These are phyloP conservation scores for Hydrozoanthus gracilis DNA, from an alignment of 92 coral and sea anemone genomes.

Conservation along the genomic window DNA sequence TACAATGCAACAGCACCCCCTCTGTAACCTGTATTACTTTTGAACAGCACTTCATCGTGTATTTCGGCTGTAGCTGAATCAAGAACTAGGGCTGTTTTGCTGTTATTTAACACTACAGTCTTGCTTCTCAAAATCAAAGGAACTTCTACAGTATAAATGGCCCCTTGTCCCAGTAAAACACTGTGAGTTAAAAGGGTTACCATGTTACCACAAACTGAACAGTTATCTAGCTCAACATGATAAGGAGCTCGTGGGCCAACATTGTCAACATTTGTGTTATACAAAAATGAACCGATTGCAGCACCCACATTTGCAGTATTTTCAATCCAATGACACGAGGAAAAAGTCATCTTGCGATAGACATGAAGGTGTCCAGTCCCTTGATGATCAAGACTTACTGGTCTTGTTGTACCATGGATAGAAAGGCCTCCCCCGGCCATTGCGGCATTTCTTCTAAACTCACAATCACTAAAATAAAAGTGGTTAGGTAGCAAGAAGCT, in stretches of 20 bases:
- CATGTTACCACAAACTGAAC: constrained; percentile 55
- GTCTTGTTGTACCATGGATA: constrained; percentile 72
- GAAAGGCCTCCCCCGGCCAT: constrained; percentile 74
- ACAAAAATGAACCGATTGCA: constrained; percentile 81
- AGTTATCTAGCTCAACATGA: constrained; percentile 60
- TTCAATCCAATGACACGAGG: constrained; percentile 48
- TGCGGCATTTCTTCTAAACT: constrained; percentile 57
- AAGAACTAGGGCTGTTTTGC: constrained; percentile 78
- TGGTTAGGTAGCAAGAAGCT: constrained; percentile 45
- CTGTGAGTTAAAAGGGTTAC: constrained; percentile 46
- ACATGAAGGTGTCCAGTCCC: constrained; percentile 18
- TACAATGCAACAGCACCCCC: constrained; percentile 96
- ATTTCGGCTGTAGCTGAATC: constrained; percentile 72
- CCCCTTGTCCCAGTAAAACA: constrained; percentile 78
- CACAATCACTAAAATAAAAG: constrained; percentile 42
- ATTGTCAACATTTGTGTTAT: constrained; percentile 78
- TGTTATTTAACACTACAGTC: constrained; percentile 57
- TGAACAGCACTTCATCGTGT: constrained; percentile 60
- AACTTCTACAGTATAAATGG: constrained; percentile 80
- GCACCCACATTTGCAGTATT: constrained; percentile 88
- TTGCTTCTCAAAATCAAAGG: constrained; percentile 69
- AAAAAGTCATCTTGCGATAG: constrained; percentile 51
- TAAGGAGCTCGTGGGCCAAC: constrained; percentile 81
- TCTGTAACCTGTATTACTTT: constrained; percentile 70
- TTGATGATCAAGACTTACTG: constrained; percentile 17